Evolutionary conservation across 2,113 vertebrate genomes (phyloP), one percentile per base, ranked within the genome.

Genomic region (Pelobates fuscus): DNA sequence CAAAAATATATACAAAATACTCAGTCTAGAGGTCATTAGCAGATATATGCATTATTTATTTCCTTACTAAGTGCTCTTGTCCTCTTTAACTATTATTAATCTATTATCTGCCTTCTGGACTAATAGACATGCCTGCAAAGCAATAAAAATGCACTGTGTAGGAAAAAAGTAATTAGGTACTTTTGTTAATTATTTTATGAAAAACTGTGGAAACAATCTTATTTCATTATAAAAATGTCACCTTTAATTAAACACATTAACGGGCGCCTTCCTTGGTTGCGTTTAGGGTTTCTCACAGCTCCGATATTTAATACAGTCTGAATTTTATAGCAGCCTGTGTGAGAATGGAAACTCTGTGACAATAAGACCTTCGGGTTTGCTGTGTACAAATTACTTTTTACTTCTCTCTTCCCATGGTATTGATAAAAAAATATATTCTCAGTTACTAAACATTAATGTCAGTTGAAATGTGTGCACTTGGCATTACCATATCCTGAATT

Each of bases 181-280:
- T 55, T 26, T 65, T 65, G 44, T 54, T 72, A 63, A 73, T 64
- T 54, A 64, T 64, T 37, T 72, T 12, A 72, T 73, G 29, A 64
- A 71, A 49, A 46, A 59, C 29, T n/a, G 32, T 21, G 25, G 58
- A 54, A 72, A 55, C 43, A 64, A 64, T 72, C 44, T 52, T 18
- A 37, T 54, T 64, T 72, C 26, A 63, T 30, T 61, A 49, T n/a
- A 17, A 60, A 70, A 70, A 71, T 61, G 41, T 61, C 58, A 71
- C 57, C 24, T 61, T 61, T 61, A 61, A 61, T 71, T 21, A 61
- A 61, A 44, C 69, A 61, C 26, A 71, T 61, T 60, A 61, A 61
- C 26, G 25, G 46, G 57, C 21, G 59, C 57, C 24, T 32, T 70
- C 29, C 24, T 71, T 61, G 32, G 18, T 37, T 44, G 18, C n/a